A percentile compares a stretch with the other conserved stretches of the same genome.
These are phyloP conservation scores for Camponotus pennsylvanicus DNA, from an alignment of 1,140 invertebrate species.

Conservation along the genomic window DNA sequence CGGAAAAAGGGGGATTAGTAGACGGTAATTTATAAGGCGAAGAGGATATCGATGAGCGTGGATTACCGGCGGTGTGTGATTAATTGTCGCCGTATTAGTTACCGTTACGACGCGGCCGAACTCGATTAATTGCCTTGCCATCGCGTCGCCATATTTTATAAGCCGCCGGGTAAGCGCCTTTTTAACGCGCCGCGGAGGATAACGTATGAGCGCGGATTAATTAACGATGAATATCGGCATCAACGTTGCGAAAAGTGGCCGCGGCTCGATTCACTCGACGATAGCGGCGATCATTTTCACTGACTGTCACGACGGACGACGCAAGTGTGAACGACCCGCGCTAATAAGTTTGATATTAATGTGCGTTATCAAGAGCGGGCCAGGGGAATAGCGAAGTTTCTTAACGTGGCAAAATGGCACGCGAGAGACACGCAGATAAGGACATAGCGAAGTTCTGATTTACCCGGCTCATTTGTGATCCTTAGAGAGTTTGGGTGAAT, in stretches of 20 bases:
- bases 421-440: slow-evolving; percentile 30
- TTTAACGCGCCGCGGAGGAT: slow-evolving; percentile 26
- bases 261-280: slow-evolving; percentile 32
- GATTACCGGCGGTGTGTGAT: slow-evolving; percentile 69
- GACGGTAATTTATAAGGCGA: slow-evolving; percentile 64
- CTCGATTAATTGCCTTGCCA: slow-evolving; percentile 71
- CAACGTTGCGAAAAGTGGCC: slow-evolving; percentile 20
- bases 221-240: slow-evolving; percentile 49
- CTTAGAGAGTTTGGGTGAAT: slow-evolving; percentile 46
- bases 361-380: slow-evolving; percentile 32
- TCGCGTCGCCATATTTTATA: slow-evolving; percentile 34
- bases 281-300: slow-evolving; percentile 45
- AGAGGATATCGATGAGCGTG: slow-evolving; percentile 63
- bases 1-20: slow-evolving; percentile 1
- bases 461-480: slow-evolving; percentile 45
- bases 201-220: slow-evolving; percentile 44
- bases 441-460: slow-evolving; percentile 29
- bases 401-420: slow-evolving; percentile 34
- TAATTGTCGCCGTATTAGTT: slow-evolving; percentile 71
- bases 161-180: slow-evolving; percentile 55
- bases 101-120: slow-evolving; percentile 64
- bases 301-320: not conserved
- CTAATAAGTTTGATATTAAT: slow-evolving; percentile 55
- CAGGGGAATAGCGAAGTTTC: slow-evolving; percentile 53
- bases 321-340: not conserved